Base-by-base conservation (phyloP, 2,888 invertebrate genomes). In the Pteria penguin region DNA sequence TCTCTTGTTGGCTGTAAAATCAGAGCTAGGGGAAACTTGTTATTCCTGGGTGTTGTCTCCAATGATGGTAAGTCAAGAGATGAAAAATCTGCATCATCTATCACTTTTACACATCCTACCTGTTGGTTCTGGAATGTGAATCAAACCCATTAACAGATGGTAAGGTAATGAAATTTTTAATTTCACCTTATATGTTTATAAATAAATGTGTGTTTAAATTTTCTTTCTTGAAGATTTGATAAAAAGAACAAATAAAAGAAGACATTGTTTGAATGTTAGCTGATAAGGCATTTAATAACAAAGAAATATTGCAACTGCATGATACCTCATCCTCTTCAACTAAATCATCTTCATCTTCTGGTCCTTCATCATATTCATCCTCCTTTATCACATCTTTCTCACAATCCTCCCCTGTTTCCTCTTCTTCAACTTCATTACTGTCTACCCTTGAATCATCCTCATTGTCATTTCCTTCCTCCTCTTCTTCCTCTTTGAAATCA, bases 1-100 rank as follows among this genome's bases (percentile, higher is more conserved):
- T 99, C 99, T 89, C 99, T 94, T 0, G 99, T 99, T 0, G 99
- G 99, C 0, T 98, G 97, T 66, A 99, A 91, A 73, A 99, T 95
- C 3, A 99, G 93, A 0, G 97, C 97, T 90, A 84, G 70, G 4
- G 90, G 86, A 54, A 78, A 81, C 22, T 79, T 75, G 26, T 65
- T 27, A 26, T 45, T 14, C n/a, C n/a, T n/a, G n/a, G n/a, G n/a
- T n/a, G n/a, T n/a, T 2, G 61, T 29, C 22, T 52, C 32, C 1
- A 32, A 33, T 29, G 55, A 4, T 26, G 45, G 58, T 14, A 73
- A 27, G 8, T 60, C 66, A 29, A 77, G 54, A 29, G 45, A 36
- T 65, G 84, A 84, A 75, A 88, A 87, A 26, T 82, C 82, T 14
- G 85, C 85, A 80, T 89, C 80, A 54, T 88, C 82, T 24, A 87